These are phyloP conservation scores for Bergia puertoricense DNA, from an alignment of 92 coral and sea anemone species.

Conservation along the genomic window DNA sequence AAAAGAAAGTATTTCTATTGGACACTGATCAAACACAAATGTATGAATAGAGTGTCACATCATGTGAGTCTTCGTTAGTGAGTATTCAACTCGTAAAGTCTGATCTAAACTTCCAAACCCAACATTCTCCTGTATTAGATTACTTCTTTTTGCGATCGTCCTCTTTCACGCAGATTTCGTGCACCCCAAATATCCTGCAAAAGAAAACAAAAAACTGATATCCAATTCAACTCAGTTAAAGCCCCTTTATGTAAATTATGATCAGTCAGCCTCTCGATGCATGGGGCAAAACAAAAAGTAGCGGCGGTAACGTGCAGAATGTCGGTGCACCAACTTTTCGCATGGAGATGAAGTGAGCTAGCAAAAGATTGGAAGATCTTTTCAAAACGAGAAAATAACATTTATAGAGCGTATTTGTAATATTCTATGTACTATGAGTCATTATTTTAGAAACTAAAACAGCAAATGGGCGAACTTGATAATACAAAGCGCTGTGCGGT, in stretches of 20 bases:
- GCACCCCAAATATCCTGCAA: constrained; percentile 92
- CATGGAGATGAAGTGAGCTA: too few species aligned
- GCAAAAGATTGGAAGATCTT: too few species aligned
- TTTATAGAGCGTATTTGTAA: too few species aligned
- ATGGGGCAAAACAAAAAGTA: neutral
- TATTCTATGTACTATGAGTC: too few species aligned
- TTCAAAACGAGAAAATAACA: too few species aligned
- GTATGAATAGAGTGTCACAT: neutral
- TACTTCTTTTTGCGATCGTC: constrained; percentile 69
- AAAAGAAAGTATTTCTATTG: too few species aligned
- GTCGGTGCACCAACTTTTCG: too few species aligned
- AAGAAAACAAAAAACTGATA: neutral
- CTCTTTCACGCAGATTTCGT: constrained; percentile 90
- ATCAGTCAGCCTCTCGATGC: neutral
- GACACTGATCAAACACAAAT: neutral
- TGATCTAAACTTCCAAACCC: neutral
- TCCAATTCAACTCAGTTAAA: neutral
- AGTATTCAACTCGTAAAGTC: neutral
- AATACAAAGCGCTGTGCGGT: too few species aligned
- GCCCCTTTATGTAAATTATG: neutral
- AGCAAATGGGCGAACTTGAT: too few species aligned
- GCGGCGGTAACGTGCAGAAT: neutral
- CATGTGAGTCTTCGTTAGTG: neutral
- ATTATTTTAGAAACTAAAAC: too few species aligned
- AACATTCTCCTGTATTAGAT: neutral